phyloP scores from a whole-genome alignment of 2,888 invertebrate species.

The Teleiodes luculella region DNA sequence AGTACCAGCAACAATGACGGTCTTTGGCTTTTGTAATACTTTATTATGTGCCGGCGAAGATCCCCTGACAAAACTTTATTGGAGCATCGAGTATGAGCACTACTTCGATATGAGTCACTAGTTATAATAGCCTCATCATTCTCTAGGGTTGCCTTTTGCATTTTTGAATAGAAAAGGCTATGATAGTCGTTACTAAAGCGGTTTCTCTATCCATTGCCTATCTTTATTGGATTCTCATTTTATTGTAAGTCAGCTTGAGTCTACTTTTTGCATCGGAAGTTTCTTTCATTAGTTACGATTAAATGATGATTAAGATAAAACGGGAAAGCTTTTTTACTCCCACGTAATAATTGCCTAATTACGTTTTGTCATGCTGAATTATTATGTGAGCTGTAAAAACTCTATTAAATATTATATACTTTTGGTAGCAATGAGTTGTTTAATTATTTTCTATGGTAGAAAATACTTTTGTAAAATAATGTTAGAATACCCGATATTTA shows the following conservation, averaged over 20 bases:
- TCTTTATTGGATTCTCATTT: background rate
- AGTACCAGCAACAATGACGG: slow-evolving; percentile 78
- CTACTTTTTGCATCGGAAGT: no score
- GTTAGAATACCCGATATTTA: no score
- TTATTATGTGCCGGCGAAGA: slow-evolving; percentile 77
- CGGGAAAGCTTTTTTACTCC: no score
- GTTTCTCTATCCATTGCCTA: background rate
- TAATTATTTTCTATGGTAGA: no score
- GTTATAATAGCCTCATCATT: slow-evolving; percentile 60
- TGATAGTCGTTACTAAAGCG: background rate
- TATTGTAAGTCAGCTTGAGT: background rate
- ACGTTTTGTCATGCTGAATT: no score
- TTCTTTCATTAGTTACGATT: no score
- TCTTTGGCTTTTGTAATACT: slow-evolving; percentile 79
- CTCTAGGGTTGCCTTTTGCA: slow-evolving; percentile 31
- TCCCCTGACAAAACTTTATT: slow-evolving; percentile 78
- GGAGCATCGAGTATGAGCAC: slow-evolving; percentile 72
- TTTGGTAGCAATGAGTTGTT: no score
- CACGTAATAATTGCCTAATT: no score
- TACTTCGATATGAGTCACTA: slow-evolving; percentile 65
- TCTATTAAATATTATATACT: no score
- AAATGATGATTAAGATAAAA: no score
- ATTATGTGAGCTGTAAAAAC: no score
- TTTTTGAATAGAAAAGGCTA: background rate
- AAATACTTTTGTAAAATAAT: no score